Evolutionary conservation across 2,113 vertebrate species (phyloP).

Genomic region (Limnothrissa miodon): DNA sequence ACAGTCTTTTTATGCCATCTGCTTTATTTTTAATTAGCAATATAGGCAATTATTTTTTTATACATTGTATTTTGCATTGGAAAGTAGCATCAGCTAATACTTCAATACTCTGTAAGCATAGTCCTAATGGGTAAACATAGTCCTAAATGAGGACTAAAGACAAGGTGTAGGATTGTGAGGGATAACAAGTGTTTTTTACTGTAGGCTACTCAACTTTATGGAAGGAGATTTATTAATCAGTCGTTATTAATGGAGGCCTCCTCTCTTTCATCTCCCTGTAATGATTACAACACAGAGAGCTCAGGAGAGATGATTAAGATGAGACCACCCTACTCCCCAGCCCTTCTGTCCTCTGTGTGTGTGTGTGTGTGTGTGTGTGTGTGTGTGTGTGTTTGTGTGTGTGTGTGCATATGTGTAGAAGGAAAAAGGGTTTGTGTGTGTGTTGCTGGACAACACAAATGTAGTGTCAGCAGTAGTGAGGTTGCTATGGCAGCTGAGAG

Average conservation of each 20-base stretch:
- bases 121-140: too few species aligned
- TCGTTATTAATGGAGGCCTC: too few species aligned
- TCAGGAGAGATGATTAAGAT: not conserved
- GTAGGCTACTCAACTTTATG: too few species aligned
- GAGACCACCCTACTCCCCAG: not conserved
- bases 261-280: not conserved
- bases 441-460: constrained; percentile 23
- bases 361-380: constrained; percentile 8
- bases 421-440: not conserved
- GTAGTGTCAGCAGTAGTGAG: constrained; percentile 45
- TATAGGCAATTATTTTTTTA: too few species aligned
- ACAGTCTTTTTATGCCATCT: not conserved
- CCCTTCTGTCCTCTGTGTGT: not conserved
- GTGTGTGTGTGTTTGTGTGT: not conserved
- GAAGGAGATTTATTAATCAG: too few species aligned
- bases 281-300: constrained; percentile 1
- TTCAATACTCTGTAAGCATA: too few species aligned
- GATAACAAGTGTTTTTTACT: too few species aligned
- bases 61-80: too few species aligned
- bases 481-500: constrained; percentile 34
- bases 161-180: too few species aligned
- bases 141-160: too few species aligned
- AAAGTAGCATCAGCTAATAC: too few species aligned
- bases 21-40: too few species aligned
- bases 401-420: not conserved